Evolutionary conservation across 2,797 vertebrate genomes (phyloP), one percentile per base, ranked within the genome.

Genomic region (Hypotaenidia philippensis): DNA sequence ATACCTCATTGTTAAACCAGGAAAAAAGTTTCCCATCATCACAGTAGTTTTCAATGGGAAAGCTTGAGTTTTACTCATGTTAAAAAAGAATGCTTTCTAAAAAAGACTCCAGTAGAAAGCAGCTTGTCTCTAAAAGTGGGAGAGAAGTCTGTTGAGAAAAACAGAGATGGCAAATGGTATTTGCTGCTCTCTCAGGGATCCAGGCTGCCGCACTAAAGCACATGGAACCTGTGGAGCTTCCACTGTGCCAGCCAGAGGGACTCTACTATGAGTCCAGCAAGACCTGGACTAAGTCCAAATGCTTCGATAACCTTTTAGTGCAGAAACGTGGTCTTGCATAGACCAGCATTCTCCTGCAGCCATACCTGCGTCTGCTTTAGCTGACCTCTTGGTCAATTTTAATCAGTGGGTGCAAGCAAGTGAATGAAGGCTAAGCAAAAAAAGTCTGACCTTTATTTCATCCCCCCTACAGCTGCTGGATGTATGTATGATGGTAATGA

Each of bases 121-220:
- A 55, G 17, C 2, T 50, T 3, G 4, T 9, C 31, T 63, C 22
- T 66, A 4, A 38, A 80, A 60, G 36, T 38, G 16, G 25, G 20
- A 76, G 40, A 22, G 52, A 52, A 83, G 19, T 53, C 31, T 68
- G 63, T 65, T 74, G 70, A 87, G 52, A 79, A 89, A 74, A 89
- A 26, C 57, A 64, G 14, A 21, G 59, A 68, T 53, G 29, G 36
- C n/a, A 68, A 83, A 65, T 47, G 10, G 27, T 53, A 41, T 85
- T 92, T 85, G n/a, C 4, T 61, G 29, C 56, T 83, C 50, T 69
- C 9, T 66, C 7, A 32, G 4, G 41, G 44, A 23, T 57, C 14
- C 44, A 29, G 56, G 29, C 18, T 80, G 52, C 83, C 65, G 29
- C 50, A 21, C 65, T 57, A 45, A 53, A 76, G 34, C 26, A 22